phyloP scores from a whole-genome alignment of 53 echinoderm and acorn worm species.

The Temnopleurus reevesii region DNA sequence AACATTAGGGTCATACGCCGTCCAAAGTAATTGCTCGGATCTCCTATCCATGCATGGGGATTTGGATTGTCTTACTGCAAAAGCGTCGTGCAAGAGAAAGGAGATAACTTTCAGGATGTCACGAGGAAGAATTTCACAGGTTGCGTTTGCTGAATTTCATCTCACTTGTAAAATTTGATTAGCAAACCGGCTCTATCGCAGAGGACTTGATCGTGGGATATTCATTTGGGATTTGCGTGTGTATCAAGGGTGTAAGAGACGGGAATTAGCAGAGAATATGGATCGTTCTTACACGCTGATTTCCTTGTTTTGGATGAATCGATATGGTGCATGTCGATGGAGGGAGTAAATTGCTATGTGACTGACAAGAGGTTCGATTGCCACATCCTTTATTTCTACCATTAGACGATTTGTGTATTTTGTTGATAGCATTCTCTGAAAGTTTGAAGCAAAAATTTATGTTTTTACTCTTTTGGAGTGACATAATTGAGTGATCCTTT shows the following conservation, averaged over 20 bases:
- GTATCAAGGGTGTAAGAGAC: background rate
- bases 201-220: background rate
- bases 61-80: background rate
- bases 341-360: no score
- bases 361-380: no score
- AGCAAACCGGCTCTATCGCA: background rate
- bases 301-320: background rate
- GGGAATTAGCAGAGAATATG: background rate
- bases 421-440: no score
- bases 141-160: background rate
- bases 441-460: no score
- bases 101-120: background rate
- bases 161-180: constrained; percentile 10
- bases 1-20: background rate
- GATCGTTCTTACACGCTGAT: background rate
- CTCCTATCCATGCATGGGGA: background rate
- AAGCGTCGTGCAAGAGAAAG: background rate
- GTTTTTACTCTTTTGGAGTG: no score
- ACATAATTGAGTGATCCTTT: no score
- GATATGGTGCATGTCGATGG: no score
- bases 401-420: no score
- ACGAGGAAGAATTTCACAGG: background rate
- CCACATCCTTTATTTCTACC: no score
- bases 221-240: background rate
- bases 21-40: constrained; percentile 7